A percentile compares a stretch with the other conserved stretches of the same genome.
Conservation (phyloP, 2,888 invertebrate genomes). For the Helicoverpa assulta region DNA sequence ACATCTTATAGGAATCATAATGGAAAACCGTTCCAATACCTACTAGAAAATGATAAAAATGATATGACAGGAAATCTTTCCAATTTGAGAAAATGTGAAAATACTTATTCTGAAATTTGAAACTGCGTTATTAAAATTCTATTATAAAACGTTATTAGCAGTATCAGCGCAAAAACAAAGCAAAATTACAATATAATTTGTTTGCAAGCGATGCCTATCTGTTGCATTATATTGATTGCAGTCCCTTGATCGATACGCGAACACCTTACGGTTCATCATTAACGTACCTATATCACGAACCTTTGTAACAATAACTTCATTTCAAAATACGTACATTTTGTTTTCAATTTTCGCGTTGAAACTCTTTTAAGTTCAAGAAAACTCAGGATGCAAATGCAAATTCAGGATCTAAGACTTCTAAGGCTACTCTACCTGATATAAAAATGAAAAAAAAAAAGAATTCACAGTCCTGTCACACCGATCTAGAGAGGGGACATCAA, state of each 20-base stretch:
- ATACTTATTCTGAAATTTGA: too few relatives aligned
- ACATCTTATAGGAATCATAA: too few relatives aligned
- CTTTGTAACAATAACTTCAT: too few relatives aligned
- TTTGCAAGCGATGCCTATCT: conserved; percentile 19
- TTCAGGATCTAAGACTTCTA: neutral
- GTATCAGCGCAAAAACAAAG: conserved; percentile 18
- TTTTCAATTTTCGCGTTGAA: too few relatives aligned
- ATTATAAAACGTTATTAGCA: conserved; percentile 21
- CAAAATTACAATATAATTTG: conserved; percentile 32
- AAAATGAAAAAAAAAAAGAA: conserved; percentile 9
- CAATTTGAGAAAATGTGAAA: too few relatives aligned
- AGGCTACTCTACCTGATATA: neutral
- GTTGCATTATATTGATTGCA: conserved; percentile 21
- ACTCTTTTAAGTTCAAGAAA: too few relatives aligned
- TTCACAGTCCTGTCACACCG: conserved; percentile 51
- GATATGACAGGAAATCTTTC: too few relatives aligned
- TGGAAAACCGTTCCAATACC: too few relatives aligned
- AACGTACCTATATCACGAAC: too few relatives aligned
- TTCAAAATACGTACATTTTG: too few relatives aligned
- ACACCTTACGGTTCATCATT: conserved; percentile 16
- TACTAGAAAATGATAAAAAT: too few relatives aligned
- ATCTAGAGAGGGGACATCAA: conserved; percentile 40
- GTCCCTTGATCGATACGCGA: conserved; percentile 18
- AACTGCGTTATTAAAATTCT: neutral
- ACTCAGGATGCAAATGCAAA: neutral